Base-by-base conservation (phyloP, 1,140 invertebrate genomes). In the Steinernema feltiae region DNA sequence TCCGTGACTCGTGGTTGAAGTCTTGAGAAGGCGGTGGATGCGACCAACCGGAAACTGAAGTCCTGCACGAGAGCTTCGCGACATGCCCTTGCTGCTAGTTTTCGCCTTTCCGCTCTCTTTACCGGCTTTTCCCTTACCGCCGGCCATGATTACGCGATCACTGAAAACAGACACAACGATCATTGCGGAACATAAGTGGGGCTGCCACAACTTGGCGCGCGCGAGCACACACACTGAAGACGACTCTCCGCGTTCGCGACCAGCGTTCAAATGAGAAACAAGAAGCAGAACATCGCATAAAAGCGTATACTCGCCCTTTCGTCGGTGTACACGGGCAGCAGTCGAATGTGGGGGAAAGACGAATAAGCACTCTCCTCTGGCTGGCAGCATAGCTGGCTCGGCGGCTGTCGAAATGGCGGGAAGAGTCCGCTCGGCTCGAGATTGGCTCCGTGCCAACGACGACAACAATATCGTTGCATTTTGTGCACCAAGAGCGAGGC, bases 71-170 rank as follows among this genome's bases (percentile, higher is more conserved):
- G 95, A 95, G 70, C 95, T 98, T 86, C 97, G 91, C 71, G 96
- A 98, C 48, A 99, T 94, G 7, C 53, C 53, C 53, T 63, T 63
- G 53, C 24, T 63, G 53, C 53, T 63, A 7, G 2, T 27, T 27
- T 98, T 99, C n/a, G 95, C 93, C 90, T 99, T 99, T 85, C 97
- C 97, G 70, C 95, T 97, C 90, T 98, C 95, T 90, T 98, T 98
- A 85, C 96, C 96, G 88, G 96, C 95, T 92, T 99, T 99, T 87
- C 96, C 96, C 76, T 80, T 80, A 32, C 79, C 79, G 32, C 78
- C 78, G 48, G 78, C 78, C 78, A 78, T 79, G 78, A 7, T 46
- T 70, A 46, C 41, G n/a, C 7, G 7, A 46, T n/a, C 7, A 46
- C 7, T n/a, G 41, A 7, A 46, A 7, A 7, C 7, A 7, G 7